Conservation (phyloP, 2,888 invertebrate species). For the Thalpophila matura region DNA sequence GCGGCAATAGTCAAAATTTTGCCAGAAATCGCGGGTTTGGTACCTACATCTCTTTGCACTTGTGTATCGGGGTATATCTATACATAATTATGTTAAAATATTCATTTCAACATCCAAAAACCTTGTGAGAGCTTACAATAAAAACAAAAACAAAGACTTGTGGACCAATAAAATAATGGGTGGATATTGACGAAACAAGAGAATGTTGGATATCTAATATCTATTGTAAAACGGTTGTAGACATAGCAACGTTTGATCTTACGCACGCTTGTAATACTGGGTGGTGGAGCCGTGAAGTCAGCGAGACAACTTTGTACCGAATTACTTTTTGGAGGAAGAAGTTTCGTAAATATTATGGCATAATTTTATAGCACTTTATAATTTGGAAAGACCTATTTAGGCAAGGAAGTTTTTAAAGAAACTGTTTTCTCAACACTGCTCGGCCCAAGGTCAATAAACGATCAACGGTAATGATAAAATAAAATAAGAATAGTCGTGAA, state of each 20-base stretch:
- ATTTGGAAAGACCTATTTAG: no score
- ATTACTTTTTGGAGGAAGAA: neutral
- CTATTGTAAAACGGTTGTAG: conserved; percentile 75
- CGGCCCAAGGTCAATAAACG: no score
- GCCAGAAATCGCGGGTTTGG: no score
- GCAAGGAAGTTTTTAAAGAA: no score
- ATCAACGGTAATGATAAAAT: no score
- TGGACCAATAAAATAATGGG: conserved; percentile 75
- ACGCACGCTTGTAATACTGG: conserved; percentile 60
- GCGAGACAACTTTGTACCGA: conserved; percentile 13
- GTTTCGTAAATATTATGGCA: no score
- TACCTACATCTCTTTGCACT: no score
- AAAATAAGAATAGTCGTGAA: no score
- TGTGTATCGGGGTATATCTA: no score
- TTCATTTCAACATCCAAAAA: neutral
- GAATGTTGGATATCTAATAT: conserved; percentile 74
- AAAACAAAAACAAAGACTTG: conserved; percentile 39
- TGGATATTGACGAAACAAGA: conserved; percentile 73
- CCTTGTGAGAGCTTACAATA: conserved; percentile 10
- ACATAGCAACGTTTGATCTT: conserved; percentile 85
- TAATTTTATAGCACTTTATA: no score
- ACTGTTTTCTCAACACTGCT: no score
- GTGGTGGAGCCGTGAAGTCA: conserved; percentile 59
- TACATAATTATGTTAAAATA: neutral
- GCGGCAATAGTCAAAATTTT: no score